Conservation (phyloP, 2,888 invertebrate genomes). For the Prosopocoilus inquinatus region DNA sequence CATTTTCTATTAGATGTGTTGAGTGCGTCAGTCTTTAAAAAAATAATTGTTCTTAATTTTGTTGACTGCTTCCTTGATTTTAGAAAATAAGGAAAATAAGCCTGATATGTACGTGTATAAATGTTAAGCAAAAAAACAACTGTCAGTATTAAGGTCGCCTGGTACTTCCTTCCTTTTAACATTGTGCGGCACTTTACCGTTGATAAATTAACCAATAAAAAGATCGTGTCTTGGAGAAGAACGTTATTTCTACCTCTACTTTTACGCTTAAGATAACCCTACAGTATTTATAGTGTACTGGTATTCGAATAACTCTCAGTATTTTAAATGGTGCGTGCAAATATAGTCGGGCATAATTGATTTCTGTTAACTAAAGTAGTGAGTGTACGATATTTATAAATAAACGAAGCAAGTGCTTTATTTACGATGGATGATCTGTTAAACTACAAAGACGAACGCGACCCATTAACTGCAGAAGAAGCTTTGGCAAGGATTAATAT, state of each 20-base stretch:
- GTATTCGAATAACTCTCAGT: background rate
- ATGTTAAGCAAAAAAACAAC: no score
- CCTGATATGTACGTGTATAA: no score
- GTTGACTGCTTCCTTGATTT: no score
- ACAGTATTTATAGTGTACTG: background rate
- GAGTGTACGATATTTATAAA: background rate
- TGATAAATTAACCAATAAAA: background rate
- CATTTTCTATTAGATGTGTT: no score
- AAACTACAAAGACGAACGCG: slow-evolving; percentile 39
- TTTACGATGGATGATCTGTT: background rate
- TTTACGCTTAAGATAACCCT: background rate
- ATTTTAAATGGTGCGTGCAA: background rate
- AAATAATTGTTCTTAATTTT: no score
- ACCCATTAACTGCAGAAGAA: slow-evolving; percentile 58
- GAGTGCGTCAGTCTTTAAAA: no score
- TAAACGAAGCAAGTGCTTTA: background rate
- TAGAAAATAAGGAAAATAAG: no score
- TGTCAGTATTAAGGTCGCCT: no score
- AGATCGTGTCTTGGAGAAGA: background rate
- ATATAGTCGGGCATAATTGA: no score
- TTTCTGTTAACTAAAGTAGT: background rate
- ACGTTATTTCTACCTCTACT: background rate
- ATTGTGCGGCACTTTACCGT: no score
- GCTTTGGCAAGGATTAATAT: slow-evolving; percentile 57
- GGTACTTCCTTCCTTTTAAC: no score